Evolutionary conservation across 1,140 invertebrate genomes (phyloP), one percentile per base, ranked within the genome.

Genomic region (Bombus vancouverensis): DNA sequence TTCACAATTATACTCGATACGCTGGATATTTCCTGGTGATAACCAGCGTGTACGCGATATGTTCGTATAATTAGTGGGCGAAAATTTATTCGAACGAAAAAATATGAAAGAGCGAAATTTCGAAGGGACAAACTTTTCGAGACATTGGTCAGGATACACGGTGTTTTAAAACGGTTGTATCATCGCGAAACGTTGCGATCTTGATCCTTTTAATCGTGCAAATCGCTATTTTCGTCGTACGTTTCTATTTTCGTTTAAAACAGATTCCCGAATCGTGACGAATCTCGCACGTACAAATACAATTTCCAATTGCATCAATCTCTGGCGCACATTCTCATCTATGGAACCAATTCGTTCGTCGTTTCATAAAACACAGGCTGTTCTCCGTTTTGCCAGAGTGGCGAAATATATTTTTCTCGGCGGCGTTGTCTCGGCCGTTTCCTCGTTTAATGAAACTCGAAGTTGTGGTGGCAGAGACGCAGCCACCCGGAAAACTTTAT

Each of bases 401-500:
- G 65, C 42, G 70, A 47, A 47, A 66, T 47, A 42, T 62, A 32
- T 28, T 79, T 13, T 66, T n/a, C 68, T 6, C 34, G 18, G 6
- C 32, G 25, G 22, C 25, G 25, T 70, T 68, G 65, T 70, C 62
- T 32, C 28, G 44, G 44, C 32, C 66, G 44, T 70, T 81, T 71
- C 18, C 44, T 57, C 71, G 9, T 65, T 47, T 62, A 62, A 75
- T 75, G 72, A 75, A 75, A 82, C 13, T 75, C 57, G 37, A 75
- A 75, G n/a, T 37, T 75, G 22, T 2, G 71, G 53, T 6, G 32
- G 65, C 44, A 70, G 53, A 71, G 73, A 44, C 28, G 44, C 37
- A 53, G 32, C n/a, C 42, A 25, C 6, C 73, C 73, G n/a, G n/a
- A 32, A 32, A 80, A 85, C n/a, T 85, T 85, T 85, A 85, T 85